These are phyloP conservation scores for Rhynchophorus ferrugineus DNA, from an alignment of 1,140 invertebrate genomes.

Conservation along the genomic window DNA sequence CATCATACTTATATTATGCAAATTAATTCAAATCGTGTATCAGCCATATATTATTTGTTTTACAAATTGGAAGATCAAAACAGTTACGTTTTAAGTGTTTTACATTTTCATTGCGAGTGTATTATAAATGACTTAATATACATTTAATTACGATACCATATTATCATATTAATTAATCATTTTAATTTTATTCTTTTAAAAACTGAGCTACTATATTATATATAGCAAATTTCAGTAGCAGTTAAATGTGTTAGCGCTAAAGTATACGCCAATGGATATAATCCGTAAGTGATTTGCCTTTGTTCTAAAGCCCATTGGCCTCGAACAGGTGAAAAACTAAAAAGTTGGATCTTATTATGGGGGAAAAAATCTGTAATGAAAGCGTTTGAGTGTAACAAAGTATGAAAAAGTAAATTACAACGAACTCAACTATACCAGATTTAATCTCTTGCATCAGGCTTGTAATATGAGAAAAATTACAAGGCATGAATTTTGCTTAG, in stretches of 20 bases:
- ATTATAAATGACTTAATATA: too few species aligned
- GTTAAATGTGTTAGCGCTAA: neutral
- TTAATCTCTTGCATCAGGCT: neutral
- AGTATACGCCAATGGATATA: constrained; percentile 10
- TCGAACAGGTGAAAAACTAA: constrained; percentile 14
- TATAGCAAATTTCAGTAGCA: too few species aligned
- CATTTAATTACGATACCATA: too few species aligned
- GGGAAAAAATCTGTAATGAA: constrained; percentile 16
- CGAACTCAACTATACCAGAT: constrained; percentile 5
- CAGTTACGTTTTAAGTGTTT: too few species aligned
- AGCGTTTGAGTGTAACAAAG: constrained; percentile 15
- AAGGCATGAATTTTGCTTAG: neutral
- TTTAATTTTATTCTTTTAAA: too few species aligned
- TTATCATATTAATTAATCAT: too few species aligned
- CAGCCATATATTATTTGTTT: too few species aligned
- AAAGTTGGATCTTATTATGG: neutral
- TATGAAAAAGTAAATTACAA: constrained; percentile 20
- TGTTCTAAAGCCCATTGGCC: constrained; percentile 15
- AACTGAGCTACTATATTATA: too few species aligned
- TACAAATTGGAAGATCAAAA: too few species aligned
- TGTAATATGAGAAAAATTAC: neutral
- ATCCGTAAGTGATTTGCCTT: constrained; percentile 11
- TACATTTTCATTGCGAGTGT: too few species aligned
- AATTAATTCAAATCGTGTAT: too few species aligned
- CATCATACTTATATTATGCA: too few species aligned